Evolutionary conservation across 2,888 invertebrate species (phyloP).

Genomic region (Boloria euphrosyne): DNA sequence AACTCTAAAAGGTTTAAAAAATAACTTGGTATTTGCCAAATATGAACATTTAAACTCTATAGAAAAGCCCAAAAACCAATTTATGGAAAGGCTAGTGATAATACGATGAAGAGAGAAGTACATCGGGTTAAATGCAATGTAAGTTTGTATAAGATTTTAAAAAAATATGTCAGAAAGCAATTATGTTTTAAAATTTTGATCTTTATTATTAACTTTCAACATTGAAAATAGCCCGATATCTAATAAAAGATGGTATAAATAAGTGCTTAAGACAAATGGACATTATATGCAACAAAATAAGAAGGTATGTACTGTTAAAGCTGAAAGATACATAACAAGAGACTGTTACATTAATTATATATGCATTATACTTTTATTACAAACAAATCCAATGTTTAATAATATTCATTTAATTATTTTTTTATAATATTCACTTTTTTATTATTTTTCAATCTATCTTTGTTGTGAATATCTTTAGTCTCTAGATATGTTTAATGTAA

Average conservation of each 20-base stretch:
- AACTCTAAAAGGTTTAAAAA: constrained; percentile 54
- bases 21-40: constrained; percentile 14
- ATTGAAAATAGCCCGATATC: constrained; percentile 8
- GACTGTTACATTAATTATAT: constrained; percentile 15
- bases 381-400: neutral
- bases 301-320: constrained; percentile 17
- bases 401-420: too few relatives aligned
- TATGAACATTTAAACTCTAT: constrained; percentile 17
- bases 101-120: neutral
- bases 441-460: too few relatives aligned
- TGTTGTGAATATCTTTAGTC: too few relatives aligned
- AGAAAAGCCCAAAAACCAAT: constrained; percentile 35
- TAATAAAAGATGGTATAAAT: constrained; percentile 10
- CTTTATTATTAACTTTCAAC: too few relatives aligned
- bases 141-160: too few relatives aligned
- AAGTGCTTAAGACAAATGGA: constrained; percentile 12
- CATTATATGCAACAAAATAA: constrained; percentile 30
- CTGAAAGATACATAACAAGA: constrained; percentile 16
- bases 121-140: too few relatives aligned
- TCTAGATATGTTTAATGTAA: neutral
- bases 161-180: too few relatives aligned
- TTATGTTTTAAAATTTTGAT: too few relatives aligned
- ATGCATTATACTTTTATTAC: neutral
- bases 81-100: constrained; percentile 27
- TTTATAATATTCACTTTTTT: too few relatives aligned